These are phyloP conservation scores for Parauchenoglanis punctatus DNA, from an alignment of 2,797 vertebrate genomes.

Conservation along the genomic window DNA sequence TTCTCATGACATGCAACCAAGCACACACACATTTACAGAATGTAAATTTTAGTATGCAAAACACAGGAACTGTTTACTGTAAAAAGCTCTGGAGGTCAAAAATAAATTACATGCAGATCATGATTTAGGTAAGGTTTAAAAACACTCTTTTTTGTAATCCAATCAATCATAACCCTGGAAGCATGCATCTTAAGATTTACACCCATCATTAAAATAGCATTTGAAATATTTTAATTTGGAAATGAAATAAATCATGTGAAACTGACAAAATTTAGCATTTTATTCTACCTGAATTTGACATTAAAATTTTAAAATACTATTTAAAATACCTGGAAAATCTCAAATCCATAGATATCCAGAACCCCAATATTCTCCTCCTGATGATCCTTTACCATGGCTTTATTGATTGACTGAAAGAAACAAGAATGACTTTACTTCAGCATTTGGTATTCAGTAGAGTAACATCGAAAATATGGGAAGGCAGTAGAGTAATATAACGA, in stretches of 20 bases:
- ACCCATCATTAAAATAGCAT: not conserved
- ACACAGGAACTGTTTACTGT: not conserved
- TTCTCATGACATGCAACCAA: not conserved
- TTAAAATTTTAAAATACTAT: not conserved
- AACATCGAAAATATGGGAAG: not conserved
- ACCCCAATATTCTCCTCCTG: conserved; percentile 94
- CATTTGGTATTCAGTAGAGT: not conserved
- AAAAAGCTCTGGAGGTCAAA: not conserved
- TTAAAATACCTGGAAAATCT: conserved; percentile 93
- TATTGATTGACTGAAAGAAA: conserved; percentile 91
- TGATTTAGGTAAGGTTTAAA: not conserved
- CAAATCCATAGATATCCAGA: conserved; percentile 98
- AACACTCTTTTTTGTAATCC: not conserved
- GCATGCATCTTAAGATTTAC: not conserved
- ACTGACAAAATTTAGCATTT: not conserved
- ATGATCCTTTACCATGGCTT: conserved; percentile 94
- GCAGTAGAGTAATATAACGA: not conserved
- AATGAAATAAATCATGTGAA: not conserved
- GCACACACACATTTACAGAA: not conserved
- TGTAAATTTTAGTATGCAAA: not conserved
- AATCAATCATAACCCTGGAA: not conserved
- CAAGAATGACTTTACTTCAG: conserved; percentile 40
- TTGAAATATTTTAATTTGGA: not conserved
- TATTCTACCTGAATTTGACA: not conserved
- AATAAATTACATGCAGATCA: not conserved